Evolutionary conservation across 1,140 invertebrate species (phyloP).

Genomic region (Scaptomyza graminum): DNA sequence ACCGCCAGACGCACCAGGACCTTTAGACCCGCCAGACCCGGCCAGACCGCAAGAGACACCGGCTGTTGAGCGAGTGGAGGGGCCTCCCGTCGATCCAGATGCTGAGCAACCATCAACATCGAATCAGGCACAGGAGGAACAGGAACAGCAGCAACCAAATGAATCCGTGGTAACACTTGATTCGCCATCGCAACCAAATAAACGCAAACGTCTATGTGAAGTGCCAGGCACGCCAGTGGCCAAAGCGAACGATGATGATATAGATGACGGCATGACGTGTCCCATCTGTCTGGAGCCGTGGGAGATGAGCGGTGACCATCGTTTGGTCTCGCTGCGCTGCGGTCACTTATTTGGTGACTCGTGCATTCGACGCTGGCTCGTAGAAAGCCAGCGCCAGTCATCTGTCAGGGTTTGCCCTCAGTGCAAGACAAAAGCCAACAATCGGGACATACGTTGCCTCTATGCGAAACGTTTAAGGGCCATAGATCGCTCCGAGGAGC

Average conservation of each 20-base stretch:
- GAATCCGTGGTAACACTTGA: constrained; percentile 38
- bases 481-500: constrained; percentile 88
- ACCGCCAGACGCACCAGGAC: not conserved
- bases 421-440: constrained; percentile 91
- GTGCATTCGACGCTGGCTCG: constrained; percentile 93
- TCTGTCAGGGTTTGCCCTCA: constrained; percentile 89
- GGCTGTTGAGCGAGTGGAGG: not conserved
- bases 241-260: constrained; percentile 67
- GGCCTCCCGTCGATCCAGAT: not conserved
- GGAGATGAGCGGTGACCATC: constrained; percentile 93
- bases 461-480: constrained; percentile 87
- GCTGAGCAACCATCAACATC: constrained; percentile 11
- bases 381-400: constrained; percentile 74
- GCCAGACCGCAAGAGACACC: not conserved
- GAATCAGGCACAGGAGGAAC: not conserved
- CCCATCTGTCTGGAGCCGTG: constrained; percentile 94
- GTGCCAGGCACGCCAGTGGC: constrained; percentile 28
- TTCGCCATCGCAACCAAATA: constrained; percentile 70
- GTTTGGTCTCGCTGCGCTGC: constrained; percentile 92
- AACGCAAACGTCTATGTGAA: constrained; percentile 61
- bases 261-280: constrained; percentile 89
- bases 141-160: not conserved
- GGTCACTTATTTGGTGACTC: constrained; percentile 95
- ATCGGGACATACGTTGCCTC: constrained; percentile 90
- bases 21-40: not conserved